phyloP scores from a whole-genome alignment of 2,888 invertebrate genomes.

The Chesias legatella region DNA sequence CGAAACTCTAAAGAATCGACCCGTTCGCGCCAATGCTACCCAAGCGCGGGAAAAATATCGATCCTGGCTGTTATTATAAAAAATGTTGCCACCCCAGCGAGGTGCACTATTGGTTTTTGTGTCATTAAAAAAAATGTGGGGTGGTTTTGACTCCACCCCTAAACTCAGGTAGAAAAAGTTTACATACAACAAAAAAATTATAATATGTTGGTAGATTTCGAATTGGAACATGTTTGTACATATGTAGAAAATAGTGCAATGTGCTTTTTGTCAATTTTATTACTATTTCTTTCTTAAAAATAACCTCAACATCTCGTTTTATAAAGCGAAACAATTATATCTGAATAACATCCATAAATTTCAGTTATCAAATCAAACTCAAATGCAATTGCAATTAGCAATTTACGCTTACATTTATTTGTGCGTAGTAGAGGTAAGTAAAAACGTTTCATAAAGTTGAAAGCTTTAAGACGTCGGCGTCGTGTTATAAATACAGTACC shows the following conservation, averaged over 20 bases:
- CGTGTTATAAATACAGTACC: too few species aligned
- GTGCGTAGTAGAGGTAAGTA: too few species aligned
- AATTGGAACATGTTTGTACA: slow-evolving; percentile 10
- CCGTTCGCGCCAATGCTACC: slow-evolving; percentile 61
- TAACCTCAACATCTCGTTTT: too few species aligned
- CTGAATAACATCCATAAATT: too few species aligned
- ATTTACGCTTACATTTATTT: too few species aligned
- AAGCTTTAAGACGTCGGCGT: too few species aligned
- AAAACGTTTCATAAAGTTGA: too few species aligned
- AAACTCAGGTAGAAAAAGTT: slow-evolving; percentile 59
- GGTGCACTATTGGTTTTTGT: slow-evolving; percentile 64
- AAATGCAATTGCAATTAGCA: too few species aligned
- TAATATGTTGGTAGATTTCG: slow-evolving; percentile 24
- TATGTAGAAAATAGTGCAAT: slow-evolving; percentile 2
- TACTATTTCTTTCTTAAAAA: too few species aligned
- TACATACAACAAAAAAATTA: slow-evolving; percentile 42
- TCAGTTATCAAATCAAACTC: too few species aligned
- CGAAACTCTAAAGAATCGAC: slow-evolving; percentile 29
- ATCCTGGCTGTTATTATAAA: slow-evolving; percentile 56
- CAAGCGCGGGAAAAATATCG: slow-evolving; percentile 69
- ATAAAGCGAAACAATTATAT: too few species aligned
- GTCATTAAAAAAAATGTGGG: slow-evolving; percentile 62
- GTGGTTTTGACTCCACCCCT: slow-evolving; percentile 64
- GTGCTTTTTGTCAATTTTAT: too few species aligned
- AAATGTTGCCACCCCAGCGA: slow-evolving; percentile 65